Conservation (phyloP, 2,888 invertebrate species). For the Morpho achilles region DNA sequence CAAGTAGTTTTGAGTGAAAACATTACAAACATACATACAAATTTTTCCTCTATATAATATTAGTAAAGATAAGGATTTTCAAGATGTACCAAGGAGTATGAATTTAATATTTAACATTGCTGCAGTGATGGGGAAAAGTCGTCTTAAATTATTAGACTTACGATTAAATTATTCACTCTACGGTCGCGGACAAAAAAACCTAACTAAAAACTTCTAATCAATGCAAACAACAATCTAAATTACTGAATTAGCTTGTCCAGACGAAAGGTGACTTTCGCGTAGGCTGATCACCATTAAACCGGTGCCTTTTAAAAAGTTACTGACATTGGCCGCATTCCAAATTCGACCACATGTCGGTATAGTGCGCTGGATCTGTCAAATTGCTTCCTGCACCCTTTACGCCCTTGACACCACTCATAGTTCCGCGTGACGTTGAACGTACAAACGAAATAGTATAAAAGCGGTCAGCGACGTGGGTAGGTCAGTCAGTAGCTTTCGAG, state of each 20-base stretch:
- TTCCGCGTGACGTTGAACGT: constrained; percentile 53
- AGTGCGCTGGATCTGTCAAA: constrained; percentile 34
- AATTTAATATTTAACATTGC: too few species aligned
- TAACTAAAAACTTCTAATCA: constrained; percentile 6
- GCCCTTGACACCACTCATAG: constrained; percentile 73
- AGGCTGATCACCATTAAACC: constrained; percentile 4
- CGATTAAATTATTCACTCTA: too few species aligned
- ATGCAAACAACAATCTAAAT: constrained; percentile 18
- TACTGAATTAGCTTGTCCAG: constrained; percentile 1
- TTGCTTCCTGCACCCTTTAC: constrained; percentile 67
- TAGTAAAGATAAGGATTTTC: too few species aligned
- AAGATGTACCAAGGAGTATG: too few species aligned
- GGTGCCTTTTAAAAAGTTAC: constrained; percentile 11
- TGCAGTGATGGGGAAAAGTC: too few species aligned
- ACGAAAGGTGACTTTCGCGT: constrained; percentile 4
- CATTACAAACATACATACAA: too few species aligned
- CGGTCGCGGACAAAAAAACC: neutral
- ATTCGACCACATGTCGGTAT: constrained; percentile 48
- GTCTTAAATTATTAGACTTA: too few species aligned
- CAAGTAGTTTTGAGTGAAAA: too few species aligned
- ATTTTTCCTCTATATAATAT: too few species aligned
- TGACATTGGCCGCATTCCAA: constrained; percentile 36
- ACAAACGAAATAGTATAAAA: constrained; percentile 55
- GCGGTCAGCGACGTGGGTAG: constrained; percentile 31
- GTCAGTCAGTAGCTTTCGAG: constrained; percentile 75